A percentile compares a stretch with the other conserved stretches of the same genome.
These are phyloP conservation scores for Wiebesia pumilae DNA, from an alignment of 1,140 invertebrate genomes.

Conservation along the genomic window DNA sequence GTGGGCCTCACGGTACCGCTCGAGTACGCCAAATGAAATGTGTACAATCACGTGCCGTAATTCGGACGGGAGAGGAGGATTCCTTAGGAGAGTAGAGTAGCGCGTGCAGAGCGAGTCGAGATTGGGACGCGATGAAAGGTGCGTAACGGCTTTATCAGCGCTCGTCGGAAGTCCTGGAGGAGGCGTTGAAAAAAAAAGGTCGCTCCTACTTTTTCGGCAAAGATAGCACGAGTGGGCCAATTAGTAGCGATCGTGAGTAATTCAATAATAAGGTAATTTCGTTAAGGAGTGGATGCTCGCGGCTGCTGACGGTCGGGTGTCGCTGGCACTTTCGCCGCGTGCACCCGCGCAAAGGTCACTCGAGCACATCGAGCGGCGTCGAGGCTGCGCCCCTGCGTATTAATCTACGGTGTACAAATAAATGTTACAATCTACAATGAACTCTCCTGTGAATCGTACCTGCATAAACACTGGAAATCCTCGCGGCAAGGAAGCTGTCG, in stretches of 20 bases:
- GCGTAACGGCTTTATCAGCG: slow-evolving; percentile 25
- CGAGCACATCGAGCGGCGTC: too few relatives aligned
- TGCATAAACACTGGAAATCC: slow-evolving; percentile 41
- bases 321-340: not conserved
- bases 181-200: not conserved
- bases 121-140: not conserved
- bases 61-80: not conserved
- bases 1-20: not conserved
- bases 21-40: not conserved
- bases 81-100: not conserved
- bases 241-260: not conserved
- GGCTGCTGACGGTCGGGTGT: too few relatives aligned
- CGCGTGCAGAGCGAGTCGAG: not conserved
- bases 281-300: too few relatives aligned
- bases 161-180: not conserved
- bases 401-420: not conserved
- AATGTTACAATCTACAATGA: not conserved
- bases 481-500: not conserved
- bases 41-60: not conserved
- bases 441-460: slow-evolving; percentile 22
- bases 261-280: too few relatives aligned
- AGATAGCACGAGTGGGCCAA: not conserved
- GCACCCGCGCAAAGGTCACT: not conserved
- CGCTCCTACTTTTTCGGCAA: not conserved
- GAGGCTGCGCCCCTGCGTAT: not conserved